These are phyloP conservation scores for Camelus bactrianus DNA, from an alignment of 2,113 vertebrate species.

Conservation along the genomic window DNA sequence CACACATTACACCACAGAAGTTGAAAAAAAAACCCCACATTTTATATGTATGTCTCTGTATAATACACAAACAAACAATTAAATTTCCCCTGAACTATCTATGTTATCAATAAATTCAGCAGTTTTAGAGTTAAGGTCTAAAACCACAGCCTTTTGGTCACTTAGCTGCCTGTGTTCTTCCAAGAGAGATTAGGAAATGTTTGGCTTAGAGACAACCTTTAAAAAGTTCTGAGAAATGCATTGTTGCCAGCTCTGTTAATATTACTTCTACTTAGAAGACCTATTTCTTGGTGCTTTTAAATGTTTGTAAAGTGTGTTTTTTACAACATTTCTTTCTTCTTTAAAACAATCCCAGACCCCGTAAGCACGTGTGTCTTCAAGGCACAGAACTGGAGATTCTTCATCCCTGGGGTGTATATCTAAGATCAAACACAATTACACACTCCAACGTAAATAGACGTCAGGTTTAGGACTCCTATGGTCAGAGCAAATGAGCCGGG, in stretches of 20 bases:
- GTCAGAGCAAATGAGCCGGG: background rate
- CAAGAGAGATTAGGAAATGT: slow-evolving; percentile 50
- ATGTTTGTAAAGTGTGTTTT: background rate
- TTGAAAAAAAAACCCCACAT: slow-evolving; percentile 67
- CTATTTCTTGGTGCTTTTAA: background rate
- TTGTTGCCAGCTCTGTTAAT: slow-evolving; percentile 32
- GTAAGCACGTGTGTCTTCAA: background rate
- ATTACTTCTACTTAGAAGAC: background rate
- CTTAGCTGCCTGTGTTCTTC: slow-evolving; percentile 31
- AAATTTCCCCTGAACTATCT: slow-evolving; percentile 55
- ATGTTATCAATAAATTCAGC: slow-evolving; percentile 60
- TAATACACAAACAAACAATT: background rate
- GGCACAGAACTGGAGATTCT: background rate
- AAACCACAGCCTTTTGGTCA: slow-evolving; percentile 35
- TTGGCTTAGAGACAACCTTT: slow-evolving; percentile 34
- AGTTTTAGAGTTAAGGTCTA: slow-evolving; percentile 43
- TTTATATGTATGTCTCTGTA: background rate
- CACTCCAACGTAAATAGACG: background rate
- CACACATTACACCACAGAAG: slow-evolving; percentile 32
- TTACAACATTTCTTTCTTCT: background rate
- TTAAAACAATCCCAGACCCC: background rate
- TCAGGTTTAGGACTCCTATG: background rate
- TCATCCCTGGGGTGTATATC: background rate
- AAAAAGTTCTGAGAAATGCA: slow-evolving; percentile 9
- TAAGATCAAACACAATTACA: background rate